phyloP scores from a whole-genome alignment of 2,113 vertebrate genomes.

The Phocoena phocoena region DNA sequence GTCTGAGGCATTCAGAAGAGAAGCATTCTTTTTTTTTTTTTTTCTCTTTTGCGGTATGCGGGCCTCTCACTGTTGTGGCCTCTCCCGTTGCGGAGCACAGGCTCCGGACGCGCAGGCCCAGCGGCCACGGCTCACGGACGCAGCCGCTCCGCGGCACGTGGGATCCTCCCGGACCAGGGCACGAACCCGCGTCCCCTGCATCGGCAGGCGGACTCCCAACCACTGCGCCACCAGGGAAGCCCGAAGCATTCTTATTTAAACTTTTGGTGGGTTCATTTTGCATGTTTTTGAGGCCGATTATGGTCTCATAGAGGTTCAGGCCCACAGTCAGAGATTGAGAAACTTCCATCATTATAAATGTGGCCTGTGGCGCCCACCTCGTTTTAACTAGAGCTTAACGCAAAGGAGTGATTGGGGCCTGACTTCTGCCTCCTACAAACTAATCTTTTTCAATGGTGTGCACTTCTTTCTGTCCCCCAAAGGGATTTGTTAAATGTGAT shows the following conservation, averaged over 20 bases:
- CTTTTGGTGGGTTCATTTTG: neutral
- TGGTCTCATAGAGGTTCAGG: neutral
- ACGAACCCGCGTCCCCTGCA: no score
- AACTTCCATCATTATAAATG: neutral
- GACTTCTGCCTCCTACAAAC: neutral
- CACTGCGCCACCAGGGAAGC: no score
- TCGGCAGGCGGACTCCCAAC: no score
- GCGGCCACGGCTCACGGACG: no score
- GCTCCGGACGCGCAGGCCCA: no score
- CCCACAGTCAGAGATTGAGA: neutral
- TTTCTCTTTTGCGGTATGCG: no score
- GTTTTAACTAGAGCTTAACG: neutral
- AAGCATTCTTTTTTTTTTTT: constrained; percentile 20
- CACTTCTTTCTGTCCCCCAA: constrained; percentile 27
- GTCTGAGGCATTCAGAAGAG: neutral
- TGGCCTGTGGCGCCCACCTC: neutral
- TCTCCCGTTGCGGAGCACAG: no score
- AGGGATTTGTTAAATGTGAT: constrained; percentile 51
- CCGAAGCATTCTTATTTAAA: neutral
- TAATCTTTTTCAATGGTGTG: constrained; percentile 42
- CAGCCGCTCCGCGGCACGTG: no score
- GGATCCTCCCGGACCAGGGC: no score
- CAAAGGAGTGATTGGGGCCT: neutral
- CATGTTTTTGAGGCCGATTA: neutral
- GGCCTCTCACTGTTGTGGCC: no score